phyloP scores from a whole-genome alignment of 2,113 vertebrate species.

The Sebastes schlegelii region DNA sequence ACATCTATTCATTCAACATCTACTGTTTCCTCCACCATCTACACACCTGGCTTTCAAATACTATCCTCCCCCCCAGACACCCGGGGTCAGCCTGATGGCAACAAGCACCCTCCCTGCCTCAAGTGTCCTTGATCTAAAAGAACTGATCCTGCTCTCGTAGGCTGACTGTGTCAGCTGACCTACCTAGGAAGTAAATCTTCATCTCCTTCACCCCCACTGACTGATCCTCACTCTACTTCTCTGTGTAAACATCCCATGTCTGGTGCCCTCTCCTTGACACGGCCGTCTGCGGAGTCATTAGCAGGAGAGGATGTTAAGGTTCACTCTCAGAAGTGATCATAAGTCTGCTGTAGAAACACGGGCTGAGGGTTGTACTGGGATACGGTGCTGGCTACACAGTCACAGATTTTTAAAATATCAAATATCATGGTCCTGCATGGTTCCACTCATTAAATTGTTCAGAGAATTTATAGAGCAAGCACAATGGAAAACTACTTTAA shows the following conservation, averaged over 20 bases:
- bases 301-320: not conserved
- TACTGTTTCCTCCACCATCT: not conserved
- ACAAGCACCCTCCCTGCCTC: not conserved
- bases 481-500: not conserved
- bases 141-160: not conserved
- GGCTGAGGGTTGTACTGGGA: not conserved
- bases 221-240: not conserved
- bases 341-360: too few species aligned
- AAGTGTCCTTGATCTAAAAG: conserved; percentile 28
- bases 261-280: conserved; percentile 30
- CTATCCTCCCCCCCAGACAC: not conserved
- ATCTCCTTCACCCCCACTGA: not conserved
- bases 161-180: conserved; percentile 10
- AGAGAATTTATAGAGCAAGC: not conserved
- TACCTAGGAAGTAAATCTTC: conserved; percentile 11
- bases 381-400: not conserved
- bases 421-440: not conserved
- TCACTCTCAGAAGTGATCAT: not conserved
- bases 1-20: not conserved
- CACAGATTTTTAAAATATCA: not conserved
- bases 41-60: not conserved
- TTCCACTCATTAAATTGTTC: not conserved
- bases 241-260: not conserved
- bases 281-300: not conserved
- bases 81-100: not conserved